These are phyloP conservation scores for Syngnathus typhle DNA, from an alignment of 2,113 vertebrate genomes.

Conservation along the genomic window DNA sequence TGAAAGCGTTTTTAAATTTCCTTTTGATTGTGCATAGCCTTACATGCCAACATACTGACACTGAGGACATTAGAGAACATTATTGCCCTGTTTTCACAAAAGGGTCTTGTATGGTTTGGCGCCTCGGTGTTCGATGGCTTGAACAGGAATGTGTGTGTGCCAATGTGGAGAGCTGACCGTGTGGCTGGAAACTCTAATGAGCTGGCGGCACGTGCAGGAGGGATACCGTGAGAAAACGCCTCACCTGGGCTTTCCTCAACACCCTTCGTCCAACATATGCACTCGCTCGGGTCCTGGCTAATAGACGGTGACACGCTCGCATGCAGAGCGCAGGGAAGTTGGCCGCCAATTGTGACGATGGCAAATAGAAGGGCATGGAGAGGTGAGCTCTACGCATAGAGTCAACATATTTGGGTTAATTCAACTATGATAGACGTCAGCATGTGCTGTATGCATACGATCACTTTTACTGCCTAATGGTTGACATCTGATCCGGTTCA, in stretches of 20 bases:
- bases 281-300: constrained; percentile 14
- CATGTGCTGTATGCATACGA: neutral
- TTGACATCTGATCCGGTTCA: neutral
- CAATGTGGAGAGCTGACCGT: constrained; percentile 8
- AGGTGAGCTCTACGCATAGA: neutral
- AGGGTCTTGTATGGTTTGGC: constrained; percentile 29
- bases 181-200: constrained; percentile 54
- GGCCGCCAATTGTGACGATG: neutral
- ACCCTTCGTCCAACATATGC: constrained; percentile 20
- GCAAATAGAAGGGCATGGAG: constrained; percentile 2
- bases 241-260: constrained; percentile 54
- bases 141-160: constrained; percentile 21
- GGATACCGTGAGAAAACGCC: constrained; percentile 51
- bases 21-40: constrained; percentile 9
- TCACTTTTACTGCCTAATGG: neutral
- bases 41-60: constrained; percentile 24
- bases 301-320: constrained; percentile 38
- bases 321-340: constrained; percentile 16
- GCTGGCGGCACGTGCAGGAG: constrained; percentile 26
- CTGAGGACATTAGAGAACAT: constrained; percentile 25
- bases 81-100: constrained; percentile 35
- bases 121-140: constrained; percentile 17
- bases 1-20: constrained; percentile 2
- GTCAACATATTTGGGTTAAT: neutral
- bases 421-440: neutral